These are phyloP conservation scores for Hemistola chrysoprasaria DNA, from an alignment of 2,888 invertebrate species.

Conservation along the genomic window DNA sequence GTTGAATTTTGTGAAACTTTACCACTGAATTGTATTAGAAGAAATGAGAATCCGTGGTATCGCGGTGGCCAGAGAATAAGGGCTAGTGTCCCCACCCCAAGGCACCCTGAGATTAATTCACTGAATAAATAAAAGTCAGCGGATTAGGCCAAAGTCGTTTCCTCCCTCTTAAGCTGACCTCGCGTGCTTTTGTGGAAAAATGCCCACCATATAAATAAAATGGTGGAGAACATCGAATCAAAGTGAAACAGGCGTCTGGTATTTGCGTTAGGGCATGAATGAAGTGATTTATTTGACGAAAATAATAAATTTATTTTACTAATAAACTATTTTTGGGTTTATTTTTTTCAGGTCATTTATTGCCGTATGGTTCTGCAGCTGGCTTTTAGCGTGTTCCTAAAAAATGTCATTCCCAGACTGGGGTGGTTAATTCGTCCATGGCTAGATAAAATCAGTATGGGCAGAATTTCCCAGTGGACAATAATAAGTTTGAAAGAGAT, in stretches of 20 bases:
- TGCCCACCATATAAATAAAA: constrained; percentile 75
- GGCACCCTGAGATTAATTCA: constrained; percentile 76
- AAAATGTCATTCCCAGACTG: no score
- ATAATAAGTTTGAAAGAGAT: no score
- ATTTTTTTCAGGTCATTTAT: no score
- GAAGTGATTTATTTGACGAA: constrained; percentile 4
- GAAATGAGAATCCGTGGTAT: constrained; percentile 47
- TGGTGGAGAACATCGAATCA: constrained; percentile 63
- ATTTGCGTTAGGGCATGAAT: constrained; percentile 27
- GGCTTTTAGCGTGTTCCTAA: no score
- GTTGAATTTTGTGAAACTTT: no score
- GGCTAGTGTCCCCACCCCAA: constrained; percentile 63
- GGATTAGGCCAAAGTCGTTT: constrained; percentile 80
- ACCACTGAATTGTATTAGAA: no score
- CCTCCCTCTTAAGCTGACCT: constrained; percentile 80
- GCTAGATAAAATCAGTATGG: no score
- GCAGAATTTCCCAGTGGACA: no score
- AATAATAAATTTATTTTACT: constrained; percentile 13
- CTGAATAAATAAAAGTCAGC: constrained; percentile 83
- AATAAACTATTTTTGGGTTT: not conserved
- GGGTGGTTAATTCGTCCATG: no score
- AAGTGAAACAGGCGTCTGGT: constrained; percentile 50
- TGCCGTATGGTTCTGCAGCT: no score
- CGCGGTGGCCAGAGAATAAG: constrained; percentile 62
- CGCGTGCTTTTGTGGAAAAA: constrained; percentile 79